These are phyloP conservation scores for Zeuzera pyrina DNA, from an alignment of 2,888 invertebrate species.

Conservation along the genomic window DNA sequence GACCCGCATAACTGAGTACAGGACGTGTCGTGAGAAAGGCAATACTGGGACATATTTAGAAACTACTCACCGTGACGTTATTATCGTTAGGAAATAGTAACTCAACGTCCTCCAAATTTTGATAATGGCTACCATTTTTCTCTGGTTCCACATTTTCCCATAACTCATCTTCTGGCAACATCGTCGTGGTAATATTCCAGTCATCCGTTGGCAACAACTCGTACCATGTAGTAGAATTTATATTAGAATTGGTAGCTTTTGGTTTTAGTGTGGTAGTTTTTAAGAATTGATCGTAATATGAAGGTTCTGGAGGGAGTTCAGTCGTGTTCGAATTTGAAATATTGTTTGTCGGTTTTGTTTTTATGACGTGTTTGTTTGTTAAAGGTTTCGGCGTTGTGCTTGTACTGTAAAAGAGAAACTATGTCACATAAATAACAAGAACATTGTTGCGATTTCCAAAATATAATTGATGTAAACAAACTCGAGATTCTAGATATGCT, in stretches of 20 bases:
- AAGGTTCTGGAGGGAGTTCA: conserved; percentile 41
- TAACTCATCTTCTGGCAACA: conserved; percentile 44
- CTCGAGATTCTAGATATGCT: no score
- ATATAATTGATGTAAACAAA: no score
- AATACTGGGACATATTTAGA: no score
- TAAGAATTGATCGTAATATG: conserved; percentile 63
- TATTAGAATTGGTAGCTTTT: conserved; percentile 26
- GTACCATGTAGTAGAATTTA: conserved; percentile 53
- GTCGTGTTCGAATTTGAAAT: conserved; percentile 28
- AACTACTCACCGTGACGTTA: conserved; percentile 33
- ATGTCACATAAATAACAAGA: conserved; percentile 1
- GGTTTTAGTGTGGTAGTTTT: conserved; percentile 43
- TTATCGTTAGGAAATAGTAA: conserved; percentile 49
- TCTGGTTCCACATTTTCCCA: conserved; percentile 54
- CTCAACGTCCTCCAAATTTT: conserved; percentile 61
- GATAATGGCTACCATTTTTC: conserved; percentile 35
- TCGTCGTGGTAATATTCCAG: conserved; percentile 34
- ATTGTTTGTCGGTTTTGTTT: conserved; percentile 21
- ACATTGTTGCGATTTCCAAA: no score
- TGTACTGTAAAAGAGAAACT: conserved; percentile 24
- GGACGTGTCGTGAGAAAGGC: no score
- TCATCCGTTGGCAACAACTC: conserved; percentile 46
- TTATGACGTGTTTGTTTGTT: conserved; percentile 14
- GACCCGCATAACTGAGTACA: no score
- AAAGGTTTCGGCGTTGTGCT: conserved; percentile 26